Base-by-base conservation (phyloP, 2,888 invertebrate genomes). In the Tetanocera ferruginea region DNA sequence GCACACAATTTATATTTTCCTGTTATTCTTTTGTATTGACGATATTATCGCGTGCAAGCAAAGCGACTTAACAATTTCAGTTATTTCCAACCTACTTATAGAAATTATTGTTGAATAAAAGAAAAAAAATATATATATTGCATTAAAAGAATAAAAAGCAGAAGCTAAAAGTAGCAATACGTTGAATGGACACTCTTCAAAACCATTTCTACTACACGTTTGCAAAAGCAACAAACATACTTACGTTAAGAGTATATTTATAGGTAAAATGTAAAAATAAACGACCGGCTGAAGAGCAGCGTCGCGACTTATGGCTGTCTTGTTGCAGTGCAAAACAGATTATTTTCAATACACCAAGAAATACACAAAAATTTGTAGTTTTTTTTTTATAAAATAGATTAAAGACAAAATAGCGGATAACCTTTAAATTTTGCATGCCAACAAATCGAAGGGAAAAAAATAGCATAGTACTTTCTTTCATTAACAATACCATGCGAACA, bases 401-500 rank as follows among this genome's bases (percentile, higher is more conserved):
- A 67, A 51, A 25, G 55, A 51, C 55, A 62, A 75, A 75, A 72
- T 72, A 49, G 75, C 75, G 55, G 55, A 75, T 34, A 75, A 75
- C 67, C 51, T 75, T 75, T 75, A 62, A 49, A 49, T 51, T 74
- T 62, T 49, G 73, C 73, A 64, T 60, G 37, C 25, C 64, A 66
- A 9, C n/a, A 25, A 74, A 62, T 49, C 70, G 52, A 70, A 70
- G 57, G 17, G 34, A 6, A n/a, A 73, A 73, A 25, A 55, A 8
- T 19, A 60, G 52, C 17, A 78, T 17, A 37, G 57, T 19, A 66
- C 77, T 70, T 78, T 49, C 78, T 81, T 80, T 78, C 76, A 78
- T 78, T 78, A 76, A 73, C 76, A 80, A 79, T 79, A 81, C 78
- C 76, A 73, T 73, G 72, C 78, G 81, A 80, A 80, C 81, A 80